Evolutionary conservation across 2,113 vertebrate species (phyloP).

Genomic region (Hylia prasina): DNA sequence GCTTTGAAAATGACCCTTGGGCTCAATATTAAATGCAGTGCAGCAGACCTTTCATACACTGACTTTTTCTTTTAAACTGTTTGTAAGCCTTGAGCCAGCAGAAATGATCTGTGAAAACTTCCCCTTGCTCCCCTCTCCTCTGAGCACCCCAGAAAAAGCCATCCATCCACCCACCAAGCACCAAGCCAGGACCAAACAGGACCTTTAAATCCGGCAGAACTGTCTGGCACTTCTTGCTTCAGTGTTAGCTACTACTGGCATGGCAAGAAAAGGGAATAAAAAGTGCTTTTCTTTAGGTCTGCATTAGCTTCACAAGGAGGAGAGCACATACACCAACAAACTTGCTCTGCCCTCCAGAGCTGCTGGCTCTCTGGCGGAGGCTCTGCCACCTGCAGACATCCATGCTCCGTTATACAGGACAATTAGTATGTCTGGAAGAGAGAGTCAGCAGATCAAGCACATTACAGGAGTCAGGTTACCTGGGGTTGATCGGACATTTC

Average conservation of each 20-base stretch:
- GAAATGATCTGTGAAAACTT: neutral
- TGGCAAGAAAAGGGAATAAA: neutral
- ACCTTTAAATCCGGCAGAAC: neutral
- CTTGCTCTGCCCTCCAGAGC: neutral
- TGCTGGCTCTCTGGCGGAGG: fast-evolving
- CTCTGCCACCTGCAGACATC: neutral
- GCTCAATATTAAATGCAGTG: fast-evolving
- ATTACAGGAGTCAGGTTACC: constrained; percentile 36
- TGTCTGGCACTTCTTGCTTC: fast-evolving
- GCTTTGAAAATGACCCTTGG: neutral
- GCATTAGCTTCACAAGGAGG: neutral
- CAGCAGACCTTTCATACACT: neutral
- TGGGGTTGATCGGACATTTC: constrained; percentile 60
- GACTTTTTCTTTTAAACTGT: neutral
- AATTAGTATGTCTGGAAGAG: neutral
- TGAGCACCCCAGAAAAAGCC: neutral
- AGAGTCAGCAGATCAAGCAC: neutral
- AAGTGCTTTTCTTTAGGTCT: neutral
- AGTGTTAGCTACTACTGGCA: neutral
- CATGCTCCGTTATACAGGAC: neutral
- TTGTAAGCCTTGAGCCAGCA: neutral
- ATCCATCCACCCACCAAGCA: neutral
- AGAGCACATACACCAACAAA: neutral
- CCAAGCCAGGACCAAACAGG: fast-evolving
- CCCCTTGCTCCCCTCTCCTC: fast-evolving